Evolutionary conservation across 2,797 vertebrate species (phyloP), one percentile per base, ranked within the genome.

Genomic region (Psittacula echo): DNA sequence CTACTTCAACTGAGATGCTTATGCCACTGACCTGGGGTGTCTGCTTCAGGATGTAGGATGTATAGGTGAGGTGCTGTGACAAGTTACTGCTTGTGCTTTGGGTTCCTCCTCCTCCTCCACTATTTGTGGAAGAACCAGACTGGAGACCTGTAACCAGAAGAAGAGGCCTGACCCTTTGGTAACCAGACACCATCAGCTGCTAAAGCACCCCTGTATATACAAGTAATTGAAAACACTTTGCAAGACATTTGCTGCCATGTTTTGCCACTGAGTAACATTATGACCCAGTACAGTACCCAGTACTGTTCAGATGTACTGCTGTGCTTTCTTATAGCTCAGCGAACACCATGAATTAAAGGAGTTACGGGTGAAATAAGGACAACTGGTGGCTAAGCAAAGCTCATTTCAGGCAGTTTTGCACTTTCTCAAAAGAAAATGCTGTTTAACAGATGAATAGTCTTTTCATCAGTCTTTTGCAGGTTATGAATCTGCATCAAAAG

Each of bases 21-120:
- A 62, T 10, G 34, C 24, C 68, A 95, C 98, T 96, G 91, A 99
- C 99, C 99, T 99, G 99, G 70, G 99, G 99, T 12, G 99, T 99
- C 95, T 99, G 99, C 97, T 99, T 99, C 76, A 99, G 98, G 97
- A 99, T 99, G 87, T 99, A 99, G 44, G 99, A 99, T 2, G 99
- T 99, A 95, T 99, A 99, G 37, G 99, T 99, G 93, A 99, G 98
- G 97, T 99, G 99, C 92, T 99, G 99, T 73, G 99, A 98, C 85
- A 99, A 96, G 90, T 98, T 98, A 97, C 98, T 98, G 32, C 98
- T 98, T 56, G 99, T 97, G 88, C 97, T 98, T 89, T 99, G 99
- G 29, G 98, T 90, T 39, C 37, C 37, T 39, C 76, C 86, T 76
- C 98, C 96, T 42, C 98, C 97, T 30, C 98, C 96, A 32, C 98